Percentiles rank a stretch among this genome's conserved stretches.
Conservation (phyloP, 1,140 invertebrate genomes). For the Drosophila busckii region DNA sequence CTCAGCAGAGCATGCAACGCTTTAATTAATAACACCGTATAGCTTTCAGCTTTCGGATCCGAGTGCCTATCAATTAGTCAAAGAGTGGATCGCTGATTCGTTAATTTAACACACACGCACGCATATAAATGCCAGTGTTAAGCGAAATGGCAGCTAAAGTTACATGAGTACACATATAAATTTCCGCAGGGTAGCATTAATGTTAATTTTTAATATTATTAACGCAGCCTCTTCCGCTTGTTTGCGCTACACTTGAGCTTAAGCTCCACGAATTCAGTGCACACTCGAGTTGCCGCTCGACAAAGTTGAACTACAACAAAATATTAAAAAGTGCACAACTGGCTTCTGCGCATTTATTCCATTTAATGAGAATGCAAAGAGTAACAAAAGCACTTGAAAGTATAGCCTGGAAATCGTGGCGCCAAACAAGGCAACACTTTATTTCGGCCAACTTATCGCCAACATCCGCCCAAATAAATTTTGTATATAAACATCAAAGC, state of each 20-base stretch:
- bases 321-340: slow-evolving; percentile 1
- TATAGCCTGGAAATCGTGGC: slow-evolving; percentile 15
- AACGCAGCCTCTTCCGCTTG: slow-evolving; percentile 20
- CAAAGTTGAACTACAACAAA: slow-evolving; percentile 11
- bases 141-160: background rate
- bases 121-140: background rate
- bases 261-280: background rate
- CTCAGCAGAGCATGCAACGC: background rate
- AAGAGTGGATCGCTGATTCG: slow-evolving; percentile 19
- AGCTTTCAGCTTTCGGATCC: slow-evolving; percentile 23
- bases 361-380: slow-evolving; percentile 1
- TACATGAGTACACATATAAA: slow-evolving; percentile 13
- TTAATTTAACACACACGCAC: slow-evolving; percentile 29
- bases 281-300: background rate
- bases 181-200: slow-evolving; percentile 19
- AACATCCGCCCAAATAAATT: slow-evolving; percentile 7
- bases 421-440: slow-evolving; percentile 7
- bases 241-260: slow-evolving; percentile 45
- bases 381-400: slow-evolving; percentile 38
- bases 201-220: slow-evolving; percentile 50
- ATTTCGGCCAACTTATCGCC: slow-evolving; percentile 17
- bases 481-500: slow-evolving; percentile 5
- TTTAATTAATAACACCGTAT: slow-evolving; percentile 49
- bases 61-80: slow-evolving; percentile 10
- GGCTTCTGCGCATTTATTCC: no score